A percentile compares a stretch with the other conserved stretches of the same genome.
Evolutionary conservation across 1,140 invertebrate genomes (phyloP).

Genomic region (Mamestra configurata): DNA sequence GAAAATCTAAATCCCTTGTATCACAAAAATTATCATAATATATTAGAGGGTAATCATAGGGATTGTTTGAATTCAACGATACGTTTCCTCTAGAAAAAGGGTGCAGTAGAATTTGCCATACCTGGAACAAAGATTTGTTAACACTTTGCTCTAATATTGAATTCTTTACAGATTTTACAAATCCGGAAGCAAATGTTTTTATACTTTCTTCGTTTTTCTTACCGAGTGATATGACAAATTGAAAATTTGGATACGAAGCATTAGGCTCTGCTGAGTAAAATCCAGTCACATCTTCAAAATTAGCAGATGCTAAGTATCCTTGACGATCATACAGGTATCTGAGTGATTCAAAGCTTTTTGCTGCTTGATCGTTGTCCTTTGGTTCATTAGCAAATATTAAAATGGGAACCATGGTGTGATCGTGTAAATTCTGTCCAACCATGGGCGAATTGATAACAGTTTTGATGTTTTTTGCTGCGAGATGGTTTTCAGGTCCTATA

Average conservation of each 20-base stretch:
- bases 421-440: slow-evolving; percentile 91
- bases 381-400: slow-evolving; percentile 58
- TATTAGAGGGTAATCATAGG: slow-evolving; percentile 90
- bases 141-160: slow-evolving; percentile 70
- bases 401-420: slow-evolving; percentile 79
- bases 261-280: slow-evolving; percentile 60
- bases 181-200: slow-evolving; percentile 1
- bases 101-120: slow-evolving; percentile 75
- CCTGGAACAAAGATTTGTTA: slow-evolving; percentile 72
- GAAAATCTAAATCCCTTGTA: slow-evolving; percentile 90
- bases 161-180: neutral
- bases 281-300: slow-evolving; percentile 56
- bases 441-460: slow-evolving; percentile 64
- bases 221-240: slow-evolving; percentile 56
- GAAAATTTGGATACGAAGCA: slow-evolving; percentile 65
- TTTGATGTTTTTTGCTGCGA: neutral
- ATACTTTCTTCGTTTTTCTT: neutral
- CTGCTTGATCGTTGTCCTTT: slow-evolving; percentile 13
- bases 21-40: slow-evolving; percentile 93
- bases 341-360: slow-evolving; percentile 50
- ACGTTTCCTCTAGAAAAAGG: slow-evolving; percentile 82
- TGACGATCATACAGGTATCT: slow-evolving; percentile 63
- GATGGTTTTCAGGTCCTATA: slow-evolving; percentile 70
- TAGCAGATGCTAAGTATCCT: slow-evolving; percentile 58
- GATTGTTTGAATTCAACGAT: slow-evolving; percentile 72